Conservation (phyloP, 2,888 invertebrate species). For the Lordiphosa andalusiaca region DNA sequence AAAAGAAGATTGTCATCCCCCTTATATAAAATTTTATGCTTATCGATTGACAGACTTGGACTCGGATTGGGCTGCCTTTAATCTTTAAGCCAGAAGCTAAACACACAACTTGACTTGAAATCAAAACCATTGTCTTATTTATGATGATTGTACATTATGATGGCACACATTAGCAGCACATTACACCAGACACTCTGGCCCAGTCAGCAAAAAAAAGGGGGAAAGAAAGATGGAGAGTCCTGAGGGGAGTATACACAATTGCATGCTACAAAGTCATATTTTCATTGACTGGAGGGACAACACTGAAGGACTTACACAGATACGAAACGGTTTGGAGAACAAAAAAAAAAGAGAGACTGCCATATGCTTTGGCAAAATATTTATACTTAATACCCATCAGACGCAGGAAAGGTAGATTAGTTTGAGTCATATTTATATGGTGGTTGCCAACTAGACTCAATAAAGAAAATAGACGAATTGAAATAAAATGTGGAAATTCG, state of each 20-base stretch:
- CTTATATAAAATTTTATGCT: constrained; percentile 61
- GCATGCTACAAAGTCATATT: constrained; percentile 63
- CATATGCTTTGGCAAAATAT: constrained; percentile 53
- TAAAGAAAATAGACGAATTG: too few relatives aligned
- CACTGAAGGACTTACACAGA: constrained; percentile 6
- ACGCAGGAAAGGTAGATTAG: neutral
- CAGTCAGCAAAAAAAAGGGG: constrained; percentile 21
- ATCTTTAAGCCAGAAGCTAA: constrained; percentile 4
- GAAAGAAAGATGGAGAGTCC: neutral
- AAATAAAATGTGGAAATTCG: too few relatives aligned
- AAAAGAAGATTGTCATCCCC: constrained; percentile 20
- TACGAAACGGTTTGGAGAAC: neutral
- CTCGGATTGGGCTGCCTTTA: constrained; percentile 13
- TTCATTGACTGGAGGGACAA: constrained; percentile 38
- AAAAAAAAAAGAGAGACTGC: constrained; percentile 8
- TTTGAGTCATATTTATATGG: too few relatives aligned
- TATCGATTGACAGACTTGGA: constrained; percentile 61
- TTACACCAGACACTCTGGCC: constrained; percentile 40
- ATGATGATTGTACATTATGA: constrained; percentile 69
- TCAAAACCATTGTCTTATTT: constrained; percentile 52
- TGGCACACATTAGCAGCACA: constrained; percentile 61
- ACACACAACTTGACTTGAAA: constrained; percentile 9
- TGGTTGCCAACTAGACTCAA: too few relatives aligned
- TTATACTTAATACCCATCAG: constrained; percentile 11
- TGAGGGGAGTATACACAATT: constrained; percentile 26